A percentile compares a stretch with the other conserved stretches of the same genome.
Evolutionary conservation across 2,113 vertebrate genomes (phyloP).

Genomic region (Pogonocichla stellata): DNA sequence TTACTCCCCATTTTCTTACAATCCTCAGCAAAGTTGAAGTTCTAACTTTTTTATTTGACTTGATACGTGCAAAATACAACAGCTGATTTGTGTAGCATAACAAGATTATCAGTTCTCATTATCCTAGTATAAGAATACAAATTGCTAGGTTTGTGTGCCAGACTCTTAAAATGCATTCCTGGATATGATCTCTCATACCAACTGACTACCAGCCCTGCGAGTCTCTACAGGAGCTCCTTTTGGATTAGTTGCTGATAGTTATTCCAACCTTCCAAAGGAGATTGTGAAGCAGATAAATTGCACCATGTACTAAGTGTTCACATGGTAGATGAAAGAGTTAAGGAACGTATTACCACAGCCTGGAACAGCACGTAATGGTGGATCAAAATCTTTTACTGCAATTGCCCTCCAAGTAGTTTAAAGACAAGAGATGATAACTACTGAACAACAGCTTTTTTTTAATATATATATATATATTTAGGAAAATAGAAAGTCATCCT

Average conservation of each 20-base stretch:
- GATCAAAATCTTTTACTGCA: not conserved
- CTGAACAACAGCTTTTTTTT: not conserved
- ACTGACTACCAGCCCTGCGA: rapidly evolving
- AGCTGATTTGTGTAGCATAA: not conserved
- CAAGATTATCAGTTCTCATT: not conserved
- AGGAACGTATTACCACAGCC: not conserved
- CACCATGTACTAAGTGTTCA: not conserved
- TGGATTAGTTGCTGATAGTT: not conserved
- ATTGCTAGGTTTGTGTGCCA: not conserved
- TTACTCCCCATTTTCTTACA: not conserved
- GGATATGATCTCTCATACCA: not conserved
- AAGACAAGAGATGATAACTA: not conserved
- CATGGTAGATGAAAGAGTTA: not conserved
- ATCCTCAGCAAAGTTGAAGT: not conserved
- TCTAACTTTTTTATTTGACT: not conserved
- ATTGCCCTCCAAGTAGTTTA: not conserved
- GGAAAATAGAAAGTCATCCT: too few relatives aligned
- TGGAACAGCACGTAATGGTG: not conserved
- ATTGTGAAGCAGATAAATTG: not conserved
- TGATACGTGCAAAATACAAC: not conserved
- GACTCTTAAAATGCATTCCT: not conserved
- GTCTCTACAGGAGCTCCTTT: not conserved
- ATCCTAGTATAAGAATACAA: not conserved
- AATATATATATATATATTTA: too few relatives aligned
- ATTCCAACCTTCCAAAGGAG: not conserved